Evolutionary conservation across 2,888 invertebrate genomes (phyloP).

Genomic region (Griposia aprilina): DNA sequence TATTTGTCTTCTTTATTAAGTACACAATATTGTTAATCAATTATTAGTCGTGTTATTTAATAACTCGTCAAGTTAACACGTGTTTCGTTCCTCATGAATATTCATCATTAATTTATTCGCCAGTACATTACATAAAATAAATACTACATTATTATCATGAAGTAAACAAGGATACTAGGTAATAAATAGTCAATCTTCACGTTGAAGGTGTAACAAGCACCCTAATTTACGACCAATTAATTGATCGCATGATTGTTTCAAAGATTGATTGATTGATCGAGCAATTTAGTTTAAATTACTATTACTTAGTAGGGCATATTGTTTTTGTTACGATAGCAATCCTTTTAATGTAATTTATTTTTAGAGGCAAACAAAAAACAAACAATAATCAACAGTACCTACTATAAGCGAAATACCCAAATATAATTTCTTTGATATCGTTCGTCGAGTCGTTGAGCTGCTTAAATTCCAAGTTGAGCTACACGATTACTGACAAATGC

Average conservation of each 20-base stretch:
- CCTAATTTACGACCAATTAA: slow-evolving; percentile 29
- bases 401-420: no score
- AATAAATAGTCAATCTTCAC: slow-evolving; percentile 27
- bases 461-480: no score
- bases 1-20: not conserved
- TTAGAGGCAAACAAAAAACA: not conserved
- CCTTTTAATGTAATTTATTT: not conserved
- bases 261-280: slow-evolving; percentile 9
- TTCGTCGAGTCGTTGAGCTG: no score
- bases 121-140: not conserved
- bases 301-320: not conserved
- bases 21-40: no score
- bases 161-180: not conserved
- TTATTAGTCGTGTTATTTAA: no score
- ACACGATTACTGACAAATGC: no score
- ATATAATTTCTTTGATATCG: no score
- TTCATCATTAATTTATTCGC: slow-evolving; percentile 15
- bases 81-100: slow-evolving; percentile 21
- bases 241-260: slow-evolving; percentile 2
- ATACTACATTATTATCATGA: no score
- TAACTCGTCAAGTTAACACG: slow-evolving; percentile 19
- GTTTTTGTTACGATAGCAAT: not conserved
- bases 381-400: not conserved
- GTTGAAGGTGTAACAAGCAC: slow-evolving; percentile 13
- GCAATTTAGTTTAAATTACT: not conserved